Base-by-base conservation (phyloP, 2,113 vertebrate species). In the Pseudorectes ferrugineus region DNA sequence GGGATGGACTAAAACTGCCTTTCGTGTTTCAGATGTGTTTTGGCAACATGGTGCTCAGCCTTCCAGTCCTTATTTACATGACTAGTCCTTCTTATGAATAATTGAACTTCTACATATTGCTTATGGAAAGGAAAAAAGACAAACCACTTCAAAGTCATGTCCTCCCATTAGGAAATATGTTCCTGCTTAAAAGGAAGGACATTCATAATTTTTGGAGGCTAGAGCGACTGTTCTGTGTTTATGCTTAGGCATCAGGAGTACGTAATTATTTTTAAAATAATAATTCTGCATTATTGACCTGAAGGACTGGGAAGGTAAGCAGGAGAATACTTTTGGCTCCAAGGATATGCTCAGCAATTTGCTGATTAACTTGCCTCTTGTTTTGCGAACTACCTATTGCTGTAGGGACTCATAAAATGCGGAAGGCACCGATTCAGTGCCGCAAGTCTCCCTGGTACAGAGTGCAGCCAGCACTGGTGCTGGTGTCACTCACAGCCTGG, bases 51-150 rank as follows among this genome's bases (percentile, higher is more conserved):
- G 81, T 85, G 59, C 66, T 92, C 28, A 36, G 55, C 61, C 85
- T 92, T 94, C 55, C 67, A 61, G 42, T 35, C 33, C 49, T 91
- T 88, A 76, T 83, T 88, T 95, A 85, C 89, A 82, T 70, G 85
- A 38, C 54, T 92, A 55, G 78, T 88, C 48, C 46, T 66, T 88
- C 81, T 88, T 82, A 88, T 46, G 51, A 95, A 91, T 95, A 93
- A 79, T 83, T 89, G 42, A 95, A 73, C 51, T 78, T 91, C 58
- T 79, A 22, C 46, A 24, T 67, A 83, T 94, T 92, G 81, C 78
- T 85, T 90, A 63, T 76, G n/a, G 58, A 83, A 76, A 82, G 73
- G 54, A 68, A 82, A 76, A 89, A 83, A 28, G 52, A 48, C 81
- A 75, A 59, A 48, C 5, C 43, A 51, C n/a, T 73, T 95, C 38